A percentile compares a stretch with the other conserved stretches of the same genome.
phyloP scores from a whole-genome alignment of 2,888 invertebrate genomes.

The Camptogramma bilineatum region DNA sequence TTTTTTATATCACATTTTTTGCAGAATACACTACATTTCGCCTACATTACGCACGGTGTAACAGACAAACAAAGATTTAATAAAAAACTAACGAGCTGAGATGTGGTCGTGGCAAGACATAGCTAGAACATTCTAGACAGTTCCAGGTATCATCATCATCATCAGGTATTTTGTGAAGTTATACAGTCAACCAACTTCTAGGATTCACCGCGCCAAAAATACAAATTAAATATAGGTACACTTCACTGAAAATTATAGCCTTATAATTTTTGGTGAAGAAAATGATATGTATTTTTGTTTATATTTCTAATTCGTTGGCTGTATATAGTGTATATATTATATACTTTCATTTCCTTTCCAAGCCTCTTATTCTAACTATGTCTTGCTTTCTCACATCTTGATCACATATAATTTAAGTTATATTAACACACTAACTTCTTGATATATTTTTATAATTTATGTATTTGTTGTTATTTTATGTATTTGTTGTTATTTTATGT shows the following conservation, averaged over 20 bases:
- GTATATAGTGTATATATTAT: constrained; percentile 52
- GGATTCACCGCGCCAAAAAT: neutral
- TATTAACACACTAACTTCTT: constrained; percentile 41
- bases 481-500: constrained; percentile 11
- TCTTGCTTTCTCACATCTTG: constrained; percentile 81
- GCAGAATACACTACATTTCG: constrained; percentile 10
- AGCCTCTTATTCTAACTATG: constrained; percentile 80
- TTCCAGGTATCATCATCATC: constrained; percentile 49
- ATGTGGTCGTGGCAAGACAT: constrained; percentile 85
- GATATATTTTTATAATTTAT: neutral
- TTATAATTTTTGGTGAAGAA: neutral
- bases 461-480: neutral
- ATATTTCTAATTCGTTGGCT: neutral
- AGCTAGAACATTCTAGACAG: constrained; percentile 60
- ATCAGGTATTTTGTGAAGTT: constrained; percentile 61
- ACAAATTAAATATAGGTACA: neutral
- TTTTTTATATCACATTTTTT: constrained; percentile 10
- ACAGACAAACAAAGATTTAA: constrained; percentile 44
- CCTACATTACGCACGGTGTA: constrained; percentile 62
- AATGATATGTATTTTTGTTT: neutral
- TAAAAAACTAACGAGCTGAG: constrained; percentile 77
- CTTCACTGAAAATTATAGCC: neutral
- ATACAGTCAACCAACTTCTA: neutral
- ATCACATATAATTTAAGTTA: constrained; percentile 33
- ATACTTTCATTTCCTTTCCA: constrained; percentile 52